phyloP scores from a whole-genome alignment of 2,797 vertebrate species.

The Lophotriccus pileatus region DNA sequence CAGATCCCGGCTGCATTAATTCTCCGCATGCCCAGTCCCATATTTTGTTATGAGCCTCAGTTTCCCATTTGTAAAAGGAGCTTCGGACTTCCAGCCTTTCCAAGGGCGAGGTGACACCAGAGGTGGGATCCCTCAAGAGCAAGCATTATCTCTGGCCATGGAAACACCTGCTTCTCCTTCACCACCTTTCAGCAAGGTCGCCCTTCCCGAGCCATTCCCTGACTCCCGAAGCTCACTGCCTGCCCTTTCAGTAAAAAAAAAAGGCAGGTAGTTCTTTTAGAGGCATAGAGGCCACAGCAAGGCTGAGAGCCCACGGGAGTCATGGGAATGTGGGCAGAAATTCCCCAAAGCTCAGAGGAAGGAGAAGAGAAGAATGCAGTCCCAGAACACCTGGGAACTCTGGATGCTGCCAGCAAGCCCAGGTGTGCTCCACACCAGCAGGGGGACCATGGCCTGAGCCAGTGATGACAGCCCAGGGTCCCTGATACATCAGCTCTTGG shows the following conservation, averaged over 20 bases:
- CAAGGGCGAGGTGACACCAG: background rate
- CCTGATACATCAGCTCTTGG: background rate
- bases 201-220: background rate
- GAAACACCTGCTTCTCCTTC: background rate
- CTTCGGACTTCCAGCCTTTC: background rate
- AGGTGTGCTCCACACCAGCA: background rate
- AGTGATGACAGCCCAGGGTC: background rate
- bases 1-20: background rate
- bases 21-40: background rate
- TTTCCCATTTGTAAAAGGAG: background rate
- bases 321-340: fast-evolving
- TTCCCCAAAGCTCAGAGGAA: slow-evolving; percentile 30
- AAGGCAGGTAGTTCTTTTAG: background rate
- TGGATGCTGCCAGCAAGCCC: background rate
- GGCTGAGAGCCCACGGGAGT: background rate
- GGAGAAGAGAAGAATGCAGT: background rate
- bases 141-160: fast-evolving
- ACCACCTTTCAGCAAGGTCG: background rate
- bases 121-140: background rate
- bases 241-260: background rate
- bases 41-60: background rate
- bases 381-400: background rate
- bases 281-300: fast-evolving
- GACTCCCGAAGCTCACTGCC: background rate
- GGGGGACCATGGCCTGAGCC: fast-evolving